Evolutionary conservation across 2,888 invertebrate species (phyloP).

Genomic region (Schrankia costaestrigalis): DNA sequence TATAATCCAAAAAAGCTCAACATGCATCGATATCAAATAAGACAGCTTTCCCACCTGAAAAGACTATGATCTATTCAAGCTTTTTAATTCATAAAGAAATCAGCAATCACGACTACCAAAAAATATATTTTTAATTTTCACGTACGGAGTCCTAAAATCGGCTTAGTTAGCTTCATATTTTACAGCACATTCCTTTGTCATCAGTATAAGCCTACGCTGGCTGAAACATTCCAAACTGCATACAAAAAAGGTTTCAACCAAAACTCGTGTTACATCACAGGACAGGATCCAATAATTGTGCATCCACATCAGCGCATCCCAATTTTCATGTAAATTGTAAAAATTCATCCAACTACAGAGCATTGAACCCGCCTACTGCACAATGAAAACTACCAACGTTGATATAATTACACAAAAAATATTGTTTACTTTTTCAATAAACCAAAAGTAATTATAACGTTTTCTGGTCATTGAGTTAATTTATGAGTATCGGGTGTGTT

Average conservation of each 20-base stretch:
- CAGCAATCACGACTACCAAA: no score
- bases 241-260: slow-evolving; percentile 1
- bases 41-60: no score
- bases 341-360: slow-evolving; percentile 24
- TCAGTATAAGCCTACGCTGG: no score
- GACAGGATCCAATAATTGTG: slow-evolving; percentile 51
- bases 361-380: slow-evolving; percentile 11
- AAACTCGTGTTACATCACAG: slow-evolving; percentile 19
- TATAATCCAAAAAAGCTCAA: no score
- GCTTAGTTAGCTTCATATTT: no score
- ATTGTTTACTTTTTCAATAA: slow-evolving; percentile 3
- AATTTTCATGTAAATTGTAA: slow-evolving; percentile 55
- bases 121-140: no score
- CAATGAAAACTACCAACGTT: slow-evolving; percentile 2
- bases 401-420: slow-evolving; percentile 4
- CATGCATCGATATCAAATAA: no score
- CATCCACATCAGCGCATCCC: slow-evolving; percentile 43
- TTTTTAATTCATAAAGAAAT: no score
- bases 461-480: not conserved
- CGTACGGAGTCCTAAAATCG: no score
- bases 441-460: not conserved
- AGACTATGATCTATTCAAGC: no score
- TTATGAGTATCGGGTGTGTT: not conserved
- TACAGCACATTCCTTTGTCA: no score
- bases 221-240: no score